phyloP scores from a whole-genome alignment of 2,797 vertebrate genomes.

The Diglossa cyanea region DNA sequence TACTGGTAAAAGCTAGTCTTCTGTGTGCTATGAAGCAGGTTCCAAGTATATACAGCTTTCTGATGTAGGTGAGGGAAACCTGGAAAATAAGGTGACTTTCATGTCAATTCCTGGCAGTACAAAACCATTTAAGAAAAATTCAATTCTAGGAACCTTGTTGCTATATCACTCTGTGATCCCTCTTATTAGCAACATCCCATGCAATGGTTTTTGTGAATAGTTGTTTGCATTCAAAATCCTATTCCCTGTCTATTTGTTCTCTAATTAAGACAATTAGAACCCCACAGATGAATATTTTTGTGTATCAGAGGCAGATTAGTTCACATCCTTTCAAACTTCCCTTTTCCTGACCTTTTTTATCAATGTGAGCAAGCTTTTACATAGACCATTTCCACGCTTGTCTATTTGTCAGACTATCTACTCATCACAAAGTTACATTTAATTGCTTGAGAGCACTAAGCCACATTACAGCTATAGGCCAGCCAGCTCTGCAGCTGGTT shows the following conservation, averaged over 20 bases:
- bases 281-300: not conserved
- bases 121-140: not conserved
- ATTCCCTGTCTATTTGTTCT: not conserved
- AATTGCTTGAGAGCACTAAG: conserved; percentile 27
- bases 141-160: not conserved
- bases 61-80: not conserved
- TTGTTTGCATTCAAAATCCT: not conserved
- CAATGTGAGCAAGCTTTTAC: conserved; percentile 19
- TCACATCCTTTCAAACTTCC: conserved; percentile 34
- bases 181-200: not conserved
- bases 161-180: not conserved
- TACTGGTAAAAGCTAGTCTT: not conserved
- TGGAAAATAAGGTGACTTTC: not conserved
- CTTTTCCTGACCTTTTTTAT: not conserved
- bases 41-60: not conserved
- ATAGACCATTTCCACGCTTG: not conserved
- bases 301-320: not conserved
- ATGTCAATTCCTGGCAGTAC: not conserved
- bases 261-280: conserved; percentile 18
- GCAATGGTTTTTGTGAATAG: not conserved
- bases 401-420: conserved; percentile 4
- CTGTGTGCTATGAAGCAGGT: not conserved
- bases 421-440: conserved; percentile 18
- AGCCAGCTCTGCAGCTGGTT: not conserved
- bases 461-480: not conserved